Conservation (phyloP, 2,797 vertebrate species). For the Diplodus puntazzo region DNA sequence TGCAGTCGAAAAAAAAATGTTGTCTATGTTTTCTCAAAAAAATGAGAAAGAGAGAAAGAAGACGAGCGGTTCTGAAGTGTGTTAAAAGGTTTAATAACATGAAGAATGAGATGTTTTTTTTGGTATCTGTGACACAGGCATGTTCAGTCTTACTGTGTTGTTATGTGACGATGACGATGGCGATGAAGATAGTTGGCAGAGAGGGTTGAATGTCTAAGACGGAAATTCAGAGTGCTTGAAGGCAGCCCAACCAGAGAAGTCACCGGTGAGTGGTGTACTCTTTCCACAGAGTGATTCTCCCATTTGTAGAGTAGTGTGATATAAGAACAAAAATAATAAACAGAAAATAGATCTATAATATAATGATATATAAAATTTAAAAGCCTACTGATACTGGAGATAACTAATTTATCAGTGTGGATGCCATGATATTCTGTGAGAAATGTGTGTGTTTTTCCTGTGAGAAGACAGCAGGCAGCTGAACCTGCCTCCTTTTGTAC, state of each 20-base stretch:
- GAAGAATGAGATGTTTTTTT: constrained; percentile 74
- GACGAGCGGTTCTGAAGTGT: constrained; percentile 55
- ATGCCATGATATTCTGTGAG: constrained; percentile 96
- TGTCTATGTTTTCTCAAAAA: constrained; percentile 86
- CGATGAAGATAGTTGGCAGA: constrained; percentile 32
- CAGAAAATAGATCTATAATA: constrained; percentile 84
- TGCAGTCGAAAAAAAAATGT: constrained; percentile 84
- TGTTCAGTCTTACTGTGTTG: constrained; percentile 89
- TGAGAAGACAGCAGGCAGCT: constrained; percentile 88
- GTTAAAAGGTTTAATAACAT: constrained; percentile 75
- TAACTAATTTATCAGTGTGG: constrained; percentile 87
- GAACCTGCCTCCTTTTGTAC: constrained; percentile 91
- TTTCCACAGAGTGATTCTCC: constrained; percentile 80
- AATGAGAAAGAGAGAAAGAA: constrained; percentile 60
- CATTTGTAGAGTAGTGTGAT: constrained; percentile 91
- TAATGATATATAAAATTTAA: constrained; percentile 82
- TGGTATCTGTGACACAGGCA: constrained; percentile 88
- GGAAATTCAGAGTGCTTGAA: constrained; percentile 56
- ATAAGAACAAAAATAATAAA: constrained; percentile 86
- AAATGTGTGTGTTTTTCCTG: constrained; percentile 87
- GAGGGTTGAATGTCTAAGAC: constrained; percentile 51
- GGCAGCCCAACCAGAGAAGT: constrained; percentile 67
- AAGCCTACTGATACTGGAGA: constrained; percentile 84
- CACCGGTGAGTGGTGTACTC: constrained; percentile 62
- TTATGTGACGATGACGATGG: constrained; percentile 73